These are phyloP conservation scores for Hafferia zeledoni DNA, from an alignment of 2,797 vertebrate species.

Conservation along the genomic window DNA sequence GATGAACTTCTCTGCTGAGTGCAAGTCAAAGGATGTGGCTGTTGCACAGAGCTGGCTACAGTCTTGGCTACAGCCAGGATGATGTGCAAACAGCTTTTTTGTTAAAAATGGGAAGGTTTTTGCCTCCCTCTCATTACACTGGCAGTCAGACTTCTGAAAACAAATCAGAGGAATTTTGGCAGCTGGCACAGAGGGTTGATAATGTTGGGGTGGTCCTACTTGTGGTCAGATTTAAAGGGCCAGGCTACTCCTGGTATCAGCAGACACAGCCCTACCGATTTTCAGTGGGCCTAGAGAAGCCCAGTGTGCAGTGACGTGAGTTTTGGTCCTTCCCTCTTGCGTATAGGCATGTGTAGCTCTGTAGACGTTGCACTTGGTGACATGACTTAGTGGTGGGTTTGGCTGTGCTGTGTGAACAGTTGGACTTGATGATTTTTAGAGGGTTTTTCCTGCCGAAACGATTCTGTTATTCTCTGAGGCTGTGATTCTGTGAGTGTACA, in stretches of 20 bases:
- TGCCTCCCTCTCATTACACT: background rate
- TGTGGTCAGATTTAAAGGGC: background rate
- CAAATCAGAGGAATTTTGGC: background rate
- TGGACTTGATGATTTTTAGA: background rate
- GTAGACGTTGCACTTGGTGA: background rate
- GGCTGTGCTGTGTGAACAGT: background rate
- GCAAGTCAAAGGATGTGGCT: background rate
- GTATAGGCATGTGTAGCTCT: background rate
- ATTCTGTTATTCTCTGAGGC: background rate
- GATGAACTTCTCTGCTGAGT: background rate
- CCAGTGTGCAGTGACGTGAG: fast-evolving
- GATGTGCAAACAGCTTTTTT: background rate
- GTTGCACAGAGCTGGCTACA: background rate
- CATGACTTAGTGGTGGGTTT: background rate
- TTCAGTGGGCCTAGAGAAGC: background rate
- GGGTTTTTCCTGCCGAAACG: background rate
- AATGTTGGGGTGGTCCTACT: background rate
- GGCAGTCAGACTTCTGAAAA: background rate
- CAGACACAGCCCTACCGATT: fast-evolving
- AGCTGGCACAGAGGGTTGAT: fast-evolving
- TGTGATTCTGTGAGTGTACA: background rate
- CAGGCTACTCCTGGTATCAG: background rate
- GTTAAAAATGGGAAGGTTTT: background rate
- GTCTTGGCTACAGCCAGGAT: background rate
- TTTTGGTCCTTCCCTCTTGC: background rate